These are phyloP conservation scores for Ophion slaviceki DNA, from an alignment of 2,888 invertebrate species.

Conservation along the genomic window DNA sequence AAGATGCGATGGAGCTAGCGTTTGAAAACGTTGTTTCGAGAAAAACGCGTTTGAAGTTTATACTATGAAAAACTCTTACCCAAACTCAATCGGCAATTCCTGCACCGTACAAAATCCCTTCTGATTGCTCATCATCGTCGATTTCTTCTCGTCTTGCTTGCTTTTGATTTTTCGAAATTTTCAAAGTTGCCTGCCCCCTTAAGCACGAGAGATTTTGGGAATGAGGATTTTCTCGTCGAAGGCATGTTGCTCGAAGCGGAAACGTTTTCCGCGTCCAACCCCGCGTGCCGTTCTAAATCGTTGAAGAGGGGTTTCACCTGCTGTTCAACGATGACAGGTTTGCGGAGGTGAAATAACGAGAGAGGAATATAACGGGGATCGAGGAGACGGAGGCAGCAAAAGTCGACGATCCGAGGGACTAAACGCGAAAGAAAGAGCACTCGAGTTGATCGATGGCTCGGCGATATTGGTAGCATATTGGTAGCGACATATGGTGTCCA, in stretches of 20 bases:
- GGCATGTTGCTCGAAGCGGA: neutral
- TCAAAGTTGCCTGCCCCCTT: no score
- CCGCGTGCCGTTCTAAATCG: conserved; percentile 29
- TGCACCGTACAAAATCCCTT: no score
- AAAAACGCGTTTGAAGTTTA: no score
- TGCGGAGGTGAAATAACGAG: conserved; percentile 33
- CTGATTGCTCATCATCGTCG: no score
- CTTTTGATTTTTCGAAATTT: no score
- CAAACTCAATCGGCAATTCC: no score
- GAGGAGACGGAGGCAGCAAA: neutral
- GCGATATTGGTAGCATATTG: conserved; percentile 80
- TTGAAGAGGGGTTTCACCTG: conserved; percentile 51
- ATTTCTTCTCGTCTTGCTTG: no score
- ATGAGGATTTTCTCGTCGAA: conserved; percentile 8
- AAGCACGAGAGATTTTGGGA: neutral
- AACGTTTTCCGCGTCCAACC: neutral
- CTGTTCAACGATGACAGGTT: conserved; percentile 24
- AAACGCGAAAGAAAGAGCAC: conserved; percentile 70
- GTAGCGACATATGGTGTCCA: conserved; percentile 78
- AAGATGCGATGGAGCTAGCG: no score
- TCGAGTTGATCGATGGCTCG: conserved; percentile 78
- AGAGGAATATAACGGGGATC: conserved; percentile 33
- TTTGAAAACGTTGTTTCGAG: no score
- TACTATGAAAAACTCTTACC: no score
- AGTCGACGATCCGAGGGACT: conserved; percentile 54